Evolutionary conservation across 2,113 vertebrate genomes (phyloP), one percentile per base, ranked within the genome.

Genomic region (Setophaga kirtlandii): DNA sequence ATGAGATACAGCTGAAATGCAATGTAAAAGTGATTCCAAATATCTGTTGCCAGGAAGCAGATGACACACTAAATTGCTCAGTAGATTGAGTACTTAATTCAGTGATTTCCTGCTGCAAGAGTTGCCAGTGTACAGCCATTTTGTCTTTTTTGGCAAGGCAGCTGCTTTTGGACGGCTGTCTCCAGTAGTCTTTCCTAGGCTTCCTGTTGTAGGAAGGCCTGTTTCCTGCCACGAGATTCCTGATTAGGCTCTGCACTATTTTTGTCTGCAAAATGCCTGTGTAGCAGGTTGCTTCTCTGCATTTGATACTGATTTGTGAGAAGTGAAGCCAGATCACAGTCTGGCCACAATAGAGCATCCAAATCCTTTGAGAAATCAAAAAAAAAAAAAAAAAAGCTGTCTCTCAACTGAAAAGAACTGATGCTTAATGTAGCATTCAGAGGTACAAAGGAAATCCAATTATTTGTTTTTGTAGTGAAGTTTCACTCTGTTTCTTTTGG

Each of bases 161-260:
- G 71, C 91, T 84, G 19, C 90, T 95, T 96, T 95, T 96, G 97
- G 96, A 97, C 10, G 73, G 84, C 98, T 98, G 98, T 98, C 98
- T 98, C 98, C 98, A 98, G 97, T 81, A 95, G 97, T 96, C 98
- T 97, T 98, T 98, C 98, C 97, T 96, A 96, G 0, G 93, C 84
- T 98, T 98, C 98, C 98, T 98, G 98, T 96, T 92, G 96, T 97
- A 98, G 98, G 98, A 98, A 98, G 97, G 97, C 92, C 98, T 98
- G 98, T 98, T 98, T 98, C 98, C 98, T 98, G 98, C 87, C 70
- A 2, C 9, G 33, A 97, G 97, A 97, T 85, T 97, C 93, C 96
- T 98, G 98, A 98, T 98, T 98, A 98, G 96, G 89, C 89, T 96
- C 82, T 89, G 97, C 92, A 93, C 98, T 98, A 97, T 98, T 98